Evolutionary conservation across 2,888 invertebrate genomes (phyloP), one percentile per base, ranked within the genome.

Genomic region (Lepidochrysops patricia): DNA sequence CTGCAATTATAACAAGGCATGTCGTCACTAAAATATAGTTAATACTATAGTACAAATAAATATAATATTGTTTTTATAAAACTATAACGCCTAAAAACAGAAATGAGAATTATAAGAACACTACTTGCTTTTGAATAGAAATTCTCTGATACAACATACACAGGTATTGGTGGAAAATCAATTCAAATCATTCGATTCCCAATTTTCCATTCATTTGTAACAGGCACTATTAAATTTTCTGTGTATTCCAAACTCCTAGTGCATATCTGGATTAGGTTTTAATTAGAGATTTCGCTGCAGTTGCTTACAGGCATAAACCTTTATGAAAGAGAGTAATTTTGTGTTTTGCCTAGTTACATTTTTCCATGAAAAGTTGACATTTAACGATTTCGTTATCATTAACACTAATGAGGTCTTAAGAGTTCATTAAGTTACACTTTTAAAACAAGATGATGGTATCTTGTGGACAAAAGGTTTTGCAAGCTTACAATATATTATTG

Each of bases 211-310:
- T 54, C 12, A 54, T 32, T 19, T 32, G 4, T 15, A 15, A 29
- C 13, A 52, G 25, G 25, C n/a, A 12, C 27, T 48, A 57, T 48
- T 48, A 27, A 57, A 57, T 37, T 26, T 29, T 25, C 25, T 9
- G 32, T 23, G 34, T 50, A 15, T 58, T 50, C 26, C 15, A 52
- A 58, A 26, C 34, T 50, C 29, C 15, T n/a, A 57, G 43, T 48
- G 57, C 23, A 58, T 49, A 58, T 49, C 50, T 50, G 34, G 58
- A 58, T 50, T 50, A 58, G 58, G 61, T 26, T 52, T 62, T 60
- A 61, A 63, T 60, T 49, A 58, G 57, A 58, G 60, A 56, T 58
- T 58, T 57, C 49, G 49, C 57, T 60, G 57, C 57, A 57, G 54
- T 60, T 35, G 34, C 54, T 61, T 59, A 58, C 58, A 48, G 35